phyloP scores from a whole-genome alignment of 2,888 invertebrate genomes.

The Dasypogon diadema region DNA sequence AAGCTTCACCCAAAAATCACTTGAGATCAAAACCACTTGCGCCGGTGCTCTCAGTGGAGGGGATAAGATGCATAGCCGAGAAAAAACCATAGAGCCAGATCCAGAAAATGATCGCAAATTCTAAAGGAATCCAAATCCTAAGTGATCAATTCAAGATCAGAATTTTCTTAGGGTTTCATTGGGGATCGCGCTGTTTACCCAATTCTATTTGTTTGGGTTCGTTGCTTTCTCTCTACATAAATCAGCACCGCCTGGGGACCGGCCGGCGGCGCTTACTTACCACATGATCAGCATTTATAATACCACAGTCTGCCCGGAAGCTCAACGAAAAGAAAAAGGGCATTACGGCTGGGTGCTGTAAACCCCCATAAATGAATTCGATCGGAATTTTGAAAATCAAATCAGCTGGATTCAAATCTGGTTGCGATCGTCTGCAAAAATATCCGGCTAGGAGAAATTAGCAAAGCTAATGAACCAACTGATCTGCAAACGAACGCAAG shows the following conservation, averaged over 20 bases:
- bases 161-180: not conserved
- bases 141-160: not conserved
- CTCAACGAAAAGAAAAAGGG: too few relatives aligned
- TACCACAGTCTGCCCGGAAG: too few relatives aligned
- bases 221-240: not conserved
- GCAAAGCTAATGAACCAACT: not conserved
- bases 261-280: not conserved
- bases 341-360: too few relatives aligned
- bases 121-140: not conserved
- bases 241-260: not conserved
- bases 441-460: not conserved
- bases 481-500: not conserved
- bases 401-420: not conserved
- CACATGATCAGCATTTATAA: not conserved
- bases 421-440: not conserved
- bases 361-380: too few relatives aligned
- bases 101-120: not conserved
- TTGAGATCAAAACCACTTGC: conserved; percentile 33
- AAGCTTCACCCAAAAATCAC: conserved; percentile 4
- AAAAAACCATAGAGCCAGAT: not conserved
- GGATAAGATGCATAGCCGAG: not conserved
- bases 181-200: not conserved
- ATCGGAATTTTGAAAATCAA: not conserved
- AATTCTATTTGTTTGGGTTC: not conserved
- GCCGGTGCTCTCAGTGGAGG: not conserved